Evolutionary conservation across 2,888 invertebrate genomes (phyloP).

Genomic region (Eudemis profundana): DNA sequence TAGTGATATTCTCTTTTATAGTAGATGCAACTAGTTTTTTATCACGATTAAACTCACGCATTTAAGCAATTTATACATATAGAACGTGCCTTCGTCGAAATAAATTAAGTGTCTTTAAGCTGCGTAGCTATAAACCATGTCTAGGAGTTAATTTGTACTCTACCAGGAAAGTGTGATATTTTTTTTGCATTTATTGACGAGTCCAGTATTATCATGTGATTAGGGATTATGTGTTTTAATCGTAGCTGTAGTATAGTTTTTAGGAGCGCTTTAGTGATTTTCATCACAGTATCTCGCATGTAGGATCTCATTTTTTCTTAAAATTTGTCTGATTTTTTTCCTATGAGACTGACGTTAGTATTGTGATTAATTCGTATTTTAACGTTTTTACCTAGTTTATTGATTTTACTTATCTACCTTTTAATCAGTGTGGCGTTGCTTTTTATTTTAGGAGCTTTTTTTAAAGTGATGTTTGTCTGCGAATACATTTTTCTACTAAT

Average conservation of each 20-base stretch:
- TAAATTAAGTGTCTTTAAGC: constrained; percentile 41
- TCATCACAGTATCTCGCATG: constrained; percentile 31
- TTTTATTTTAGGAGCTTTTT: constrained; percentile 26
- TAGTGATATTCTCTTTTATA: constrained; percentile 3
- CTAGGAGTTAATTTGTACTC: constrained; percentile 25
- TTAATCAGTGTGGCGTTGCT: constrained; percentile 30
- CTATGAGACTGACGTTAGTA: constrained; percentile 41
- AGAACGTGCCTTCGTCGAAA: constrained; percentile 41
- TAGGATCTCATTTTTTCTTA: constrained; percentile 41
- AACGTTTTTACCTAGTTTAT: constrained; percentile 4
- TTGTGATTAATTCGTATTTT: constrained; percentile 31
- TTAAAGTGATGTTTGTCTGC: constrained; percentile 21
- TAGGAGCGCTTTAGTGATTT: constrained; percentile 35
- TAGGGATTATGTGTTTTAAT: constrained; percentile 37
- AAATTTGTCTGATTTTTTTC: constrained; percentile 37
- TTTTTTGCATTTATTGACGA: constrained; percentile 42
- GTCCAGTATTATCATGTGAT: constrained; percentile 44
- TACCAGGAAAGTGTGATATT: constrained; percentile 44
- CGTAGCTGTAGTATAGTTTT: constrained; percentile 18
- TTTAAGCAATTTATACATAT: constrained; percentile 36
- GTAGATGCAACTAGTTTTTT: constrained; percentile 10
- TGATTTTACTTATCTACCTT: constrained; percentile 20
- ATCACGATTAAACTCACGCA: constrained; percentile 12
- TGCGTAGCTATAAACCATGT: constrained; percentile 40
- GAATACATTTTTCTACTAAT: constrained; percentile 37